phyloP scores from a whole-genome alignment of 1,140 invertebrate species.

The Heterodera schachtii region DNA sequence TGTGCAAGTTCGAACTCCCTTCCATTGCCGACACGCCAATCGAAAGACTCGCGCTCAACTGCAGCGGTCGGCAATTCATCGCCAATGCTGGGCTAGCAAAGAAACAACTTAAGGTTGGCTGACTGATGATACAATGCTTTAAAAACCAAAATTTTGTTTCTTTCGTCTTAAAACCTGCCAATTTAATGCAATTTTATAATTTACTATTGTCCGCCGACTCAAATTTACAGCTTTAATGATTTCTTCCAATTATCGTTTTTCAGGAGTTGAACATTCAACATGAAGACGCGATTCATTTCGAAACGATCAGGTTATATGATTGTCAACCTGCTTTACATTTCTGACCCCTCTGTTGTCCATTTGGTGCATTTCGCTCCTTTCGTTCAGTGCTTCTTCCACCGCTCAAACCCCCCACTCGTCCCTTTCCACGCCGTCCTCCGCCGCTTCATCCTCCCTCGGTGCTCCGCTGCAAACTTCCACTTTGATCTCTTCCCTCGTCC shows the following conservation, averaged over 20 bases:
- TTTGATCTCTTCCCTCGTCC: constrained; percentile 34
- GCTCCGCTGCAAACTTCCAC: neutral
- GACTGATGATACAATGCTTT: neutral
- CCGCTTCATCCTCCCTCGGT: neutral
- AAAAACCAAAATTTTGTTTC: too few relatives aligned
- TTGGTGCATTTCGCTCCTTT: neutral
- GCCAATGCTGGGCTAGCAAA: neutral
- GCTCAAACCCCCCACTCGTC: neutral
- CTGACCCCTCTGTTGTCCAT: too few relatives aligned
- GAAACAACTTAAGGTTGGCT: constrained; percentile 14
- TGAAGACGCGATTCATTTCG: constrained; percentile 24
- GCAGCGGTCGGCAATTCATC: constrained; percentile 11
- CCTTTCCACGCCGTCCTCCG: neutral
- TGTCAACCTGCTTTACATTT: too few relatives aligned
- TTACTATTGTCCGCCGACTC: too few relatives aligned
- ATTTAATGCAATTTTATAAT: neutral
- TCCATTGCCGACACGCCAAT: constrained; percentile 23
- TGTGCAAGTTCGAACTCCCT: constrained; percentile 39
- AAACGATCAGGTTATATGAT: neutral
- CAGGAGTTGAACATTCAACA: constrained; percentile 23
- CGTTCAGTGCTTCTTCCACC: neutral
- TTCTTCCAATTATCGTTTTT: neutral
- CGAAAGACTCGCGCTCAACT: constrained; percentile 7
- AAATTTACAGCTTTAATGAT: too few relatives aligned
- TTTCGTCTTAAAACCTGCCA: too few relatives aligned